A percentile compares a stretch with the other conserved stretches of the same genome.
These are phyloP conservation scores for Acleris literana DNA, from an alignment of 2,888 invertebrate genomes.

Conservation along the genomic window DNA sequence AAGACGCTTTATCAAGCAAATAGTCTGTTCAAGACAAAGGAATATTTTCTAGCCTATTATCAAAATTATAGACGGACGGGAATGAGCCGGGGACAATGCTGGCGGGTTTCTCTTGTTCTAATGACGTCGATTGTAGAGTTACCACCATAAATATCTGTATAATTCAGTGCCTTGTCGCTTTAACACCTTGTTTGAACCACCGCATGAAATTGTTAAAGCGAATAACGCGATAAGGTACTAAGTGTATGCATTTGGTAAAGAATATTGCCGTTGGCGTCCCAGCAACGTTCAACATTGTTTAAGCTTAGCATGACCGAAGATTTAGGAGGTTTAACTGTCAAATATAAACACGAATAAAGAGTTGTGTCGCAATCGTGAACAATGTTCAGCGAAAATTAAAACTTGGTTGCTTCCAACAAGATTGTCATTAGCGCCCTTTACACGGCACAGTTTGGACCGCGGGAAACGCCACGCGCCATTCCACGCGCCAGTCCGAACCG, in stretches of 20 bases:
- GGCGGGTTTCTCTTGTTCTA: constrained; percentile 68
- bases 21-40: constrained; percentile 74
- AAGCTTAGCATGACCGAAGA: constrained; percentile 40
- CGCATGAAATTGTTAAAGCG: too few species aligned
- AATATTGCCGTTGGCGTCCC: constrained; percentile 58
- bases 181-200: too few species aligned
- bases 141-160: too few species aligned
- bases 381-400: too few species aligned
- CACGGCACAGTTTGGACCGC: too few species aligned
- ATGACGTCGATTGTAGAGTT: constrained; percentile 67
- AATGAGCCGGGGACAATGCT: constrained; percentile 65
- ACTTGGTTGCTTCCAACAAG: too few species aligned
- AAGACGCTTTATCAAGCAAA: constrained; percentile 66
- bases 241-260: constrained; percentile 57
- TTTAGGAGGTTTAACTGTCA: constrained; percentile 41
- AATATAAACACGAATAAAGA: constrained; percentile 42
- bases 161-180: too few species aligned
- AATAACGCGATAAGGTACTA: too few species aligned
- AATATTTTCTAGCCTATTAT: constrained; percentile 82
- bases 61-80: constrained; percentile 76
- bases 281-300: constrained; percentile 47
- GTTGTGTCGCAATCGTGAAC: background rate
- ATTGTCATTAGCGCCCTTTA: too few species aligned
- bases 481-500: too few species aligned
- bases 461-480: too few species aligned